Conservation (phyloP, 2,113 vertebrate genomes). For the Heterochromis multidens region DNA sequence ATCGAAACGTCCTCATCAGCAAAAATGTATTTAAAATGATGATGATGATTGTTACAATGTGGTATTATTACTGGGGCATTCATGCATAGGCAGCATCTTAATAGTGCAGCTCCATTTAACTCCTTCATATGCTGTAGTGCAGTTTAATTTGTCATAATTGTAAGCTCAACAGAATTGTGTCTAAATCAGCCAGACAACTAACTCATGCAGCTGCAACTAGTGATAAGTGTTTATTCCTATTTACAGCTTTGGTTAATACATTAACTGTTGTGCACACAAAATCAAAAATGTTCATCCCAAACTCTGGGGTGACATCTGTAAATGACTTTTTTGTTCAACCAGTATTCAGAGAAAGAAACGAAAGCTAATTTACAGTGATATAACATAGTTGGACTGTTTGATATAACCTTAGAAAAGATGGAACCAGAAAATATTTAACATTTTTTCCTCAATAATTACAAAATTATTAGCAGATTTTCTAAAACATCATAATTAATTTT, state of each 20-base stretch:
- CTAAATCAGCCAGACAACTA: not conserved
- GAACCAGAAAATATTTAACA: not conserved
- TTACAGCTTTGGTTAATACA: not conserved
- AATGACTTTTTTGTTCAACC: not conserved
- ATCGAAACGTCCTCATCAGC: not conserved
- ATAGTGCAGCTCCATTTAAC: not conserved
- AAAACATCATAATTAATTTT: not conserved
- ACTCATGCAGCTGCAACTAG: not conserved
- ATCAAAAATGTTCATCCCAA: not conserved
- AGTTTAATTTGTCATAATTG: not conserved
- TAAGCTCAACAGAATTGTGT: not conserved
- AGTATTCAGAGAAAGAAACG: not conserved
- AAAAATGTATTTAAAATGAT: not conserved
- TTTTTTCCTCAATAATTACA: not conserved
- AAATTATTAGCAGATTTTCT: not conserved
- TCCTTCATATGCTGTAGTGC: not conserved
- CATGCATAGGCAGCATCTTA: accelerated
- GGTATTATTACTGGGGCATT: not conserved
- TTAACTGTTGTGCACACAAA: not conserved
- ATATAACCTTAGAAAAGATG: not conserved
- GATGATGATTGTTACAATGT: not conserved
- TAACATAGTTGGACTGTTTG: not conserved
- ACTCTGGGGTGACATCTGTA: not conserved
- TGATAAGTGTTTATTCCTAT: not conserved
- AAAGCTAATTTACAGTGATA: not conserved